Evolutionary conservation across 2,113 vertebrate species (phyloP).

Genomic region (Ciconia stormi): DNA sequence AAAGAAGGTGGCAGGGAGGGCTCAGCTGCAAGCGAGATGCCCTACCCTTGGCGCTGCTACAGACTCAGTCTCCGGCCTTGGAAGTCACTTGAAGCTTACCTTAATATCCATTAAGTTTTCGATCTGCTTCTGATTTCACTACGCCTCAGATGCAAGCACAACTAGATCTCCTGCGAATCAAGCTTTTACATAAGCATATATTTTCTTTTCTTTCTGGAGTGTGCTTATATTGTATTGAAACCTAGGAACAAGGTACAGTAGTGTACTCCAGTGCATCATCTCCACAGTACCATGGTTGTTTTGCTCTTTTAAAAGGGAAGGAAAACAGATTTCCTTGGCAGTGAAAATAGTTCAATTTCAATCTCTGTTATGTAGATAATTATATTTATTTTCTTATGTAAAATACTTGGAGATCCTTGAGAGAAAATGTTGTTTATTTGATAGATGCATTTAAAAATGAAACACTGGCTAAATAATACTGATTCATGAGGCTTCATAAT

Average conservation of each 20-base stretch:
- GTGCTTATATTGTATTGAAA: neutral
- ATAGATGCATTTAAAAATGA: neutral
- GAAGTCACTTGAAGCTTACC: neutral
- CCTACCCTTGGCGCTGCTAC: neutral
- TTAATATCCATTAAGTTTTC: neutral
- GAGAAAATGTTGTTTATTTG: neutral
- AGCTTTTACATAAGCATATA: neutral
- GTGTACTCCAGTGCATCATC: neutral
- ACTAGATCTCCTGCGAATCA: neutral
- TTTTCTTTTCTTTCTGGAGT: neutral
- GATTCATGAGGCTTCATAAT: neutral
- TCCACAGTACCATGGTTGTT: neutral
- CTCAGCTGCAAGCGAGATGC: neutral
- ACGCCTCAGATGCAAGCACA: neutral
- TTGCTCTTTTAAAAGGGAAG: neutral
- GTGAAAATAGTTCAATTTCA: neutral
- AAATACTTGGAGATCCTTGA: conserved; percentile 3
- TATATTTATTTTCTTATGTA: conserved; percentile 5
- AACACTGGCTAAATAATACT: neutral
- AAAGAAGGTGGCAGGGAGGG: neutral
- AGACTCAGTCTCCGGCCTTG: neutral
- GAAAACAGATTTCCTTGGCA: neutral
- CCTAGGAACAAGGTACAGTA: neutral
- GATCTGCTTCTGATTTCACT: neutral
- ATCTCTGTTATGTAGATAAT: neutral